Evolutionary conservation across 2,113 vertebrate genomes (phyloP), one percentile per base, ranked within the genome.

Genomic region (Eira barbara): DNA sequence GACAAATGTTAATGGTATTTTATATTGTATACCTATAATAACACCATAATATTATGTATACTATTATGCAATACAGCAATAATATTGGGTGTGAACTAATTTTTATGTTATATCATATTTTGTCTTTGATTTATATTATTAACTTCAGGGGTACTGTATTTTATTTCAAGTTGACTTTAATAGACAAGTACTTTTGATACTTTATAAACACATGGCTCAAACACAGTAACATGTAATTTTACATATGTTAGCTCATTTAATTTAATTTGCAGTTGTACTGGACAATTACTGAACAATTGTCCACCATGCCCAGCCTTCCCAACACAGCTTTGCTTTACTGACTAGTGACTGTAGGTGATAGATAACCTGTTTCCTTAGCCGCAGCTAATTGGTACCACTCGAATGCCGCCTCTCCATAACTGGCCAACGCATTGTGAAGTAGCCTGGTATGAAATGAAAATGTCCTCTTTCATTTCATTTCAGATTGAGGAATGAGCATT

Each of bases 101-200:
- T 79, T 86, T 81, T 82, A 52, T 74, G 52, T 94, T 94, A 65
- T 4, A 42, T 84, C 52, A 47, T 79, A 63, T 79, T 94, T 94
- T 96, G 47, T 96, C 69, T 92, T 29, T 11, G 29, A 87, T 57
- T 95, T 92, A 79, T 57, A 45, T 92, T 76, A 36, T 87, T 85
- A 79, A 69, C 87, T 82, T 91, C 57, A 87, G 52, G 11, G 15
- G 2, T 63, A 45, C 25, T 81, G 2, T 93, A 45, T 91, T 87
- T 87, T 29, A 87, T 61, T 96, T 96, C 73, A 85, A 39, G 29
- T 74, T 89, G 36, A 63, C 52, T 42, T 91, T 82, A 82, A 96
- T 67, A 76, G 55, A 45, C 23, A 89, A 82, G 25, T 67, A 78
- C 36, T 74, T 92, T 87, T 29, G 76, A 71, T 5, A 97, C 23